Conservation (phyloP, 1,140 invertebrate species). For the Listronotus bonariensis region DNA sequence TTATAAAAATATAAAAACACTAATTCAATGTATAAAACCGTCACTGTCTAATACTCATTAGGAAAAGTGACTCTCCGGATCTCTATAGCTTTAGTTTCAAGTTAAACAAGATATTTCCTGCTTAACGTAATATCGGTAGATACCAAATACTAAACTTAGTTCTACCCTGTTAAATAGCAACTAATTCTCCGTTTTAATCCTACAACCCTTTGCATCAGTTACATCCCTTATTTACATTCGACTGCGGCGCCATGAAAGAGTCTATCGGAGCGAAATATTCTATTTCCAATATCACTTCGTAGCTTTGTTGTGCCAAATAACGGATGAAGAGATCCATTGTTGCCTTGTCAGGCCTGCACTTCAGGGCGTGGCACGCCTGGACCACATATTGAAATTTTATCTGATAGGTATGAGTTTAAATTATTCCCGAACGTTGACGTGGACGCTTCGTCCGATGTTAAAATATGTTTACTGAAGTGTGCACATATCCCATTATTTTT, state of each 20-base stretch:
- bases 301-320: conserved; percentile 49
- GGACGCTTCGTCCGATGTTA: not conserved
- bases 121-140: too few species aligned
- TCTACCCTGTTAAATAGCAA: not conserved
- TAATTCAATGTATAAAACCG: too few species aligned
- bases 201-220: conserved; percentile 48
- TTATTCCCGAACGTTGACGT: conserved; percentile 1
- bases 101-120: too few species aligned
- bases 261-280: conserved; percentile 54
- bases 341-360: conserved; percentile 43
- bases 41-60: too few species aligned
- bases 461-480: not conserved
- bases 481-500: not conserved
- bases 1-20: too few species aligned
- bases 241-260: conserved; percentile 47
- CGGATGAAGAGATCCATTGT: conserved; percentile 51
- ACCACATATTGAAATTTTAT: conserved; percentile 50
- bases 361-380: conserved; percentile 19
- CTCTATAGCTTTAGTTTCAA: too few species aligned
- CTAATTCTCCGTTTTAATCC: conserved; percentile 46
- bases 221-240: conserved; percentile 52
- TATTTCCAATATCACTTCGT: conserved; percentile 55
- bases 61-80: too few species aligned
- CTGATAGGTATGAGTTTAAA: conserved; percentile 42
- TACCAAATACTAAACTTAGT: not conserved